phyloP scores from a whole-genome alignment of 2,113 vertebrate genomes.

The Lanius ludovicianus region DNA sequence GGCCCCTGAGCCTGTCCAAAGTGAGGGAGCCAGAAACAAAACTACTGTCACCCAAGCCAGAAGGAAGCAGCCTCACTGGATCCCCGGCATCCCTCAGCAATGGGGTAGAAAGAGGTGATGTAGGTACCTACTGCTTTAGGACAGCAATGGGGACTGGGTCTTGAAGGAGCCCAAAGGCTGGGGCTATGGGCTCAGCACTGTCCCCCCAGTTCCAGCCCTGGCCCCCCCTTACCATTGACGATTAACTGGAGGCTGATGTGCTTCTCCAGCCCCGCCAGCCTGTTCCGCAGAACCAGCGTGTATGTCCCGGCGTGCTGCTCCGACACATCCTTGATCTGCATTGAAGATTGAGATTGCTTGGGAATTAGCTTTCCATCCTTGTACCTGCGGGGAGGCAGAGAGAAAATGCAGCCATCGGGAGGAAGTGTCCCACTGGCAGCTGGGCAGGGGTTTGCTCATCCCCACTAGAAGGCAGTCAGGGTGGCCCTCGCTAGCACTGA shows the following conservation, averaged over 20 bases:
- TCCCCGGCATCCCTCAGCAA: not conserved
- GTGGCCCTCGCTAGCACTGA: not conserved
- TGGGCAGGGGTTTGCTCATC: not conserved
- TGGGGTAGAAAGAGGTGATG: not conserved
- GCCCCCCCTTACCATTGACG: slow-evolving; percentile 84
- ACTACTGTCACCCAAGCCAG: not conserved
- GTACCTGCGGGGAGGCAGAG: slow-evolving; percentile 79
- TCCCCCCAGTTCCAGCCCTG: not conserved
- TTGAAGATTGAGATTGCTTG: slow-evolving; percentile 81
- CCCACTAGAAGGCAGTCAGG: not conserved
- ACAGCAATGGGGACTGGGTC: not conserved
- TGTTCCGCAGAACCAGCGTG: slow-evolving; percentile 83
- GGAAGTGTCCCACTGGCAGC: slow-evolving; percentile 30
- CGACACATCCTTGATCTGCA: slow-evolving; percentile 91
- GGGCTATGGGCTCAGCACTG: not conserved
- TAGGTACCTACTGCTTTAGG: not conserved
- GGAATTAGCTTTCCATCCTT: slow-evolving; percentile 87
- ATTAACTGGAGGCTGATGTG: slow-evolving; percentile 86
- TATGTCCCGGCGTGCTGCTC: slow-evolving; percentile 87
- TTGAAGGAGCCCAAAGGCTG: not conserved
- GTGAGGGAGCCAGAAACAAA: not conserved
- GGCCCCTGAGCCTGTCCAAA: not conserved
- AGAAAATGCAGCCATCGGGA: slow-evolving; percentile 48
- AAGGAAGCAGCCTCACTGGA: not conserved
- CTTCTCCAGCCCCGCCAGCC: slow-evolving; percentile 77